phyloP scores from a whole-genome alignment of 2,113 vertebrate genomes.

The Salvelinus sp. region DNA sequence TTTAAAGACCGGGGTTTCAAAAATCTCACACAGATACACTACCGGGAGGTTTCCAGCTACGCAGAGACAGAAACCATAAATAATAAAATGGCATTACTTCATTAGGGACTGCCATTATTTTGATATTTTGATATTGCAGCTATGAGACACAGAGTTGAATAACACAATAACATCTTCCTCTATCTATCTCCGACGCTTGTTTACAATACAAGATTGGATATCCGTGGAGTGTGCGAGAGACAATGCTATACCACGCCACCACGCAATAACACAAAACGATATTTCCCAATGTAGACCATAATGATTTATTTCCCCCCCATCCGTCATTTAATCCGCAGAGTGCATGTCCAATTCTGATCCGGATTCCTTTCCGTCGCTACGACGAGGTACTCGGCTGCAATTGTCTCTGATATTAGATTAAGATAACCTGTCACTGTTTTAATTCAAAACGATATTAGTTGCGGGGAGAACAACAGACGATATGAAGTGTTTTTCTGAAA shows the following conservation, averaged over 20 bases:
- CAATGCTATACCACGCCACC: constrained; percentile 54
- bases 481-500: constrained; percentile 43
- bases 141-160: constrained; percentile 64
- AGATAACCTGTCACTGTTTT: constrained; percentile 80
- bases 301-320: constrained; percentile 69
- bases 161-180: constrained; percentile 58
- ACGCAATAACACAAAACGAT: constrained; percentile 60
- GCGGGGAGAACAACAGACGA: constrained; percentile 28
- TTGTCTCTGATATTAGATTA: constrained; percentile 83
- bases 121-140: constrained; percentile 55
- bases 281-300: constrained; percentile 69
- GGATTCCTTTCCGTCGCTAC: constrained; percentile 58
- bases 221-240: constrained; percentile 59
- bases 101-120: constrained; percentile 73
- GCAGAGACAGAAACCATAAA: constrained; percentile 53
- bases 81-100: constrained; percentile 67
- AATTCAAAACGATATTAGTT: constrained; percentile 77
- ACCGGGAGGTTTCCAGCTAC: constrained; percentile 29
- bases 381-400: constrained; percentile 61
- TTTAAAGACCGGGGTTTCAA: constrained; percentile 58
- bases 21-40: constrained; percentile 52
- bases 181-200: constrained; percentile 50
- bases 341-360: constrained; percentile 72
- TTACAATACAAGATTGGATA: constrained; percentile 65
- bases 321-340: constrained; percentile 72